Base-by-base conservation (phyloP, 1,140 invertebrate genomes). In the Drepana arcuata region DNA sequence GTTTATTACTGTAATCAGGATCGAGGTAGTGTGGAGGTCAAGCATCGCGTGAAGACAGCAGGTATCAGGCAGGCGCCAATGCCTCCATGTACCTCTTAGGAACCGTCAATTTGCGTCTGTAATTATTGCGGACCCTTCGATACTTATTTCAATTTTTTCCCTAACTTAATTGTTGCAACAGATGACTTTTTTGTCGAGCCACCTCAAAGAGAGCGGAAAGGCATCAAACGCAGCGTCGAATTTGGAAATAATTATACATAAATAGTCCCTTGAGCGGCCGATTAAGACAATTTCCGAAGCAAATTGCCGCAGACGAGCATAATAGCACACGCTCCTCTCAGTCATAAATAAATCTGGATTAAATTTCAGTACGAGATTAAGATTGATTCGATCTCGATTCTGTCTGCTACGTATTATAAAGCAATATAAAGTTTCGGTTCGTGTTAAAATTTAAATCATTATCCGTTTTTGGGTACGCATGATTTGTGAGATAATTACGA, bases 221-320 rank as follows among this genome's bases (percentile, higher is more conserved):
- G 78, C 74, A 82, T 82, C 78, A 82, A 82, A 80, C 73, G 64
- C 58, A 72, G 63, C 71, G 71, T 82, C 73, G 78, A 82, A 80
- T 82, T 82, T 82, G 73, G 71, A 82, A 82, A 82, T 82, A 82
- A 82, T 82, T 82, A 82, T 82, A 82, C 71, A 80, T 82, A 82
- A 82, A 82, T 82, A 82, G 78, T 82, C 78, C 78, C 78, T 82
- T 82, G 78, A 82, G 78, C 78, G 78, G 66, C 58, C 75, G 75
- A 80, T 80, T 80, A 82, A 80, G 73, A 80, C 75, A 82, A 80
- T 82, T 82, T 78, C 74, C 71, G 70, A 78, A 58, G 75, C 69
- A 82, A 82, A 82, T 82, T 80, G 78, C 78, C 59, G 73, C 78
- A 75, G 78, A 82, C 78, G 78, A 73, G 67, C 51, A 82, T 82